Conservation (phyloP, 2,113 vertebrate genomes). For the Smithornis capensis region DNA sequence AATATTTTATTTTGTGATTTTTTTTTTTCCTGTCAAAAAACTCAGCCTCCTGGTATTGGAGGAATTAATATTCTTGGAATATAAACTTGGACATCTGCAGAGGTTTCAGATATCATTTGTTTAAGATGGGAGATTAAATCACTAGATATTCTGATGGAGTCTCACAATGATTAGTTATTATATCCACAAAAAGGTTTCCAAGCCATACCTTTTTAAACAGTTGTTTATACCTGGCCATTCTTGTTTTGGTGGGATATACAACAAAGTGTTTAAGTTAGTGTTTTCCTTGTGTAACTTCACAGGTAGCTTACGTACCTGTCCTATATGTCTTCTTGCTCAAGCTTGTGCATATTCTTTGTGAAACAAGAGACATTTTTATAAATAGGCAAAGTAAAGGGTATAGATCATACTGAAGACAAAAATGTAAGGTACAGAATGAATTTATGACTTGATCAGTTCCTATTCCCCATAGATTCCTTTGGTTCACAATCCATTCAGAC, state of each 20-base stretch:
- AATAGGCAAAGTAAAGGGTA: background rate
- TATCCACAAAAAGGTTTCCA: background rate
- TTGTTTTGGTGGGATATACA: background rate
- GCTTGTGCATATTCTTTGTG: background rate
- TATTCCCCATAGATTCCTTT: background rate
- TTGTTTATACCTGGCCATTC: background rate
- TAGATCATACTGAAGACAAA: background rate
- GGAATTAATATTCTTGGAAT: background rate
- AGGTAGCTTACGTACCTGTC: background rate
- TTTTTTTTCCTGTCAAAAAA: background rate
- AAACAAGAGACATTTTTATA: background rate
- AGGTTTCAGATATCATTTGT: background rate
- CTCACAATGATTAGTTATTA: background rate
- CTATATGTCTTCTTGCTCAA: background rate
- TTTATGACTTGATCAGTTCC: background rate
- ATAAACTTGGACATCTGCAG: background rate
- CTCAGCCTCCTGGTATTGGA: background rate
- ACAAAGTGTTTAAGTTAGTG: background rate
- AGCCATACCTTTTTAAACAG: background rate
- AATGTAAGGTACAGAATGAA: background rate
- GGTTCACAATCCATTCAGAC: background rate
- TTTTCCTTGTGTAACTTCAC: background rate
- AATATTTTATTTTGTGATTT: background rate
- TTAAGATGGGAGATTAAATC: background rate
- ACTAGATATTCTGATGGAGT: background rate